phyloP scores from a whole-genome alignment of 2,113 vertebrate genomes.

The Chiloscyllium plagiosum region DNA sequence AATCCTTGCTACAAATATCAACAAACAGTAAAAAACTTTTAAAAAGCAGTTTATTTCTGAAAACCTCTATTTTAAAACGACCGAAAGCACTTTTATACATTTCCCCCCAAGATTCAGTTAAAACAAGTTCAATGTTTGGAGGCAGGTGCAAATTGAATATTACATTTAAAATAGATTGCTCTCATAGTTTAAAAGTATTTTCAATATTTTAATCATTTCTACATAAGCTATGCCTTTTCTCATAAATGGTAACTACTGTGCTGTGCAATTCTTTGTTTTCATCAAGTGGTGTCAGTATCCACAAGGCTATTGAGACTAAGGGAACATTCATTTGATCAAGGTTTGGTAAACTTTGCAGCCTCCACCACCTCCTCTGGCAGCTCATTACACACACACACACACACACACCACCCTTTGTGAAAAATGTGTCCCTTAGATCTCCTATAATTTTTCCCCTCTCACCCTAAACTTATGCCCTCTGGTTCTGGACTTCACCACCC shows the following conservation, averaged over 20 bases:
- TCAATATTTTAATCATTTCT: neutral
- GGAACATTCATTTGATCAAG: neutral
- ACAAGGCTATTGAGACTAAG: slow-evolving; percentile 2
- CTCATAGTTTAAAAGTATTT: neutral
- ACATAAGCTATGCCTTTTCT: neutral
- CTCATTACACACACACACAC: too few species aligned
- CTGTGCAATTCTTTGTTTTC: neutral
- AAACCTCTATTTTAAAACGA: neutral
- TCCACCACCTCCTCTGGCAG: too few species aligned
- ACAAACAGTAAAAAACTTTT: neutral
- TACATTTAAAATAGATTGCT: neutral
- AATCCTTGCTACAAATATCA: neutral
- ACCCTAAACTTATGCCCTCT: too few species aligned
- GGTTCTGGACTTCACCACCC: too few species aligned
- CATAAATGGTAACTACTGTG: neutral
- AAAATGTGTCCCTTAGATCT: too few species aligned
- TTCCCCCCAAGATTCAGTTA: neutral
- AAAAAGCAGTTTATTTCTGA: neutral
- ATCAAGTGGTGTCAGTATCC: slow-evolving; percentile 27
- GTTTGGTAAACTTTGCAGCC: neutral
- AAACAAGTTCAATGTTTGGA: neutral
- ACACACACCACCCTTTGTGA: too few species aligned
- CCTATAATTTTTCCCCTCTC: too few species aligned
- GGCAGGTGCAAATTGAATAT: neutral
- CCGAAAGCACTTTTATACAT: neutral